Percentiles rank a stretch among this genome's conserved stretches.
Conservation (phyloP, 1,140 invertebrate species). For the Drosophila tropicalis region DNA sequence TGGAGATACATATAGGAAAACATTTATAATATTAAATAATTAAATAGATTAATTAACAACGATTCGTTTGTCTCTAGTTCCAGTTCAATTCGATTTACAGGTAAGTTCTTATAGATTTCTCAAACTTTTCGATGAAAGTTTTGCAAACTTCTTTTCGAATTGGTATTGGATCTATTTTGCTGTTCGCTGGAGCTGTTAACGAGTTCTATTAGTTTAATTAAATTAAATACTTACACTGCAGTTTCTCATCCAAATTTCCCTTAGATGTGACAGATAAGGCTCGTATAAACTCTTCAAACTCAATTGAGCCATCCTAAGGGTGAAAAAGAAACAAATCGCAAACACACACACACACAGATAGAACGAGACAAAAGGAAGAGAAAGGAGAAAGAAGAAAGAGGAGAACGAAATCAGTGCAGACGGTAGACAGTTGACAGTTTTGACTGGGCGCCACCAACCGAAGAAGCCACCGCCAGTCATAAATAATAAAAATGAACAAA, state of each 20-base stretch:
- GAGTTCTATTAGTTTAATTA: neutral
- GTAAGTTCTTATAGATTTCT: no score
- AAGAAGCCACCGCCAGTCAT: slow-evolving; percentile 54
- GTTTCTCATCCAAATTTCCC: slow-evolving; percentile 97
- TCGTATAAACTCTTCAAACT: slow-evolving; percentile 98
- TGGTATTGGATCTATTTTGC: no score
- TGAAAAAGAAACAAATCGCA: slow-evolving; percentile 35
- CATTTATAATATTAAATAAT: no score
- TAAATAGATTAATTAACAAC: no score
- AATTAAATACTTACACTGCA: slow-evolving; percentile 92
- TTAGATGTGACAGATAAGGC: slow-evolving; percentile 97
- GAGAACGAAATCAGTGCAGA: slow-evolving; percentile 69
- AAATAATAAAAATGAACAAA: slow-evolving; percentile 58
- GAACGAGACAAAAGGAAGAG: slow-evolving; percentile 16
- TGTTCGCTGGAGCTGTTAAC: no score
- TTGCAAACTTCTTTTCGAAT: no score
- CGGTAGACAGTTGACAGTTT: slow-evolving; percentile 62
- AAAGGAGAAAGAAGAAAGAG: slow-evolving; percentile 1
- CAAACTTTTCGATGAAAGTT: no score
- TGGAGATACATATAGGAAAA: no score
- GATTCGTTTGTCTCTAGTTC: no score
- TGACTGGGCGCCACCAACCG: slow-evolving; percentile 23
- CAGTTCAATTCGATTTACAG: no score
- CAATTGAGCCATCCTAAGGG: slow-evolving; percentile 96
- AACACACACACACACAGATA: slow-evolving; percentile 1